Evolutionary conservation across 2,888 invertebrate species (phyloP), one percentile per base, ranked within the genome.

Genomic region (Tyria jacobaeae): DNA sequence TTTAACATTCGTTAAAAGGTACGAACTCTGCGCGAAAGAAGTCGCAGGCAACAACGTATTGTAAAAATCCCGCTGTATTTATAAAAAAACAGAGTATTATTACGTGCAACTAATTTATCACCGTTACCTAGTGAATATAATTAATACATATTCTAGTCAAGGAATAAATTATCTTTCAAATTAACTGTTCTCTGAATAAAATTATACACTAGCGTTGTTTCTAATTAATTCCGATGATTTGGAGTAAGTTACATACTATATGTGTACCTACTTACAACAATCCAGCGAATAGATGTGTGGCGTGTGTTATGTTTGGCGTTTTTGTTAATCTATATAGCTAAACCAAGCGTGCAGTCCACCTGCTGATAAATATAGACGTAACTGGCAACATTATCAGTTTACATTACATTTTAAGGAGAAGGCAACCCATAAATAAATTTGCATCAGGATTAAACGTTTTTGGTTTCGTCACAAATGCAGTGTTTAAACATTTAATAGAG

Each of bases 121-220:
- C 49, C 35, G 24, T 51, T 35, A 35, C 24, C 51, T 35, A 21
- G 9, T n/a, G 31, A n/a, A 17, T 49, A 27, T 31, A 49, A 27
- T 49, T 49, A 27, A 31, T n/a, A n/a, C 49, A 49, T 27, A 25
- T 31, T 49, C 49, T 44, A 44, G 44, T 44, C 3, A 21, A 44
- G 12, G 44, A 35, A 51, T 24, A 35, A 51, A 35, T 51, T 51
- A 17, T 35, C 51, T 51, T 21, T 51, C 21, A 21, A 35, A 21
- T 21, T 44, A 44, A 44, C 44, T 44, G 44, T 44, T 21, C 21
- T 51, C 15, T 51, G 7, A 35, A 24, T 51, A 24, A 24, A 15
- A 24, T 51, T 51, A 51, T 21, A 51, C 50, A 51, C 34, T 14
- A 2, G n/a, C 12, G 15, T 47, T 21, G 44, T 44, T 44, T 21